These are phyloP conservation scores for silkworm (Bombyx mori) DNA, from an alignment of 1,140 invertebrate species.

Conservation along the genomic window ASM3026992v2 NC_085131.1:10391501-10392000, in stretches of 20 bases:
- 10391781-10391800: not conserved
- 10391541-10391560: not conserved
- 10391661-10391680: not conserved
- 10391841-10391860: not conserved
- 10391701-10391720: not conserved
- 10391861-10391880: not conserved
- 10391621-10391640: not conserved
- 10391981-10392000: constrained; percentile 19
- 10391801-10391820: not conserved
- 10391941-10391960: not conserved
- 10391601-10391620: not conserved
- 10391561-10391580: not conserved
- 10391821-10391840: not conserved
- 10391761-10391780: not conserved
- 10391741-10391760: not conserved
- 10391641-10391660: not conserved
- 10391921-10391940: not conserved
- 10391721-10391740: not conserved
- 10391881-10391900: not conserved
- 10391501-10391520: not conserved
- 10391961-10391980: not conserved
- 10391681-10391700: not conserved
- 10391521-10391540: not conserved
- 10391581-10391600: not conserved
- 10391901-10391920: too few species aligned